Percentiles rank a stretch among this genome's conserved stretches.
Evolutionary conservation across 2,797 vertebrate species (phyloP).

Genomic region (Orestias chungarensis): DNA sequence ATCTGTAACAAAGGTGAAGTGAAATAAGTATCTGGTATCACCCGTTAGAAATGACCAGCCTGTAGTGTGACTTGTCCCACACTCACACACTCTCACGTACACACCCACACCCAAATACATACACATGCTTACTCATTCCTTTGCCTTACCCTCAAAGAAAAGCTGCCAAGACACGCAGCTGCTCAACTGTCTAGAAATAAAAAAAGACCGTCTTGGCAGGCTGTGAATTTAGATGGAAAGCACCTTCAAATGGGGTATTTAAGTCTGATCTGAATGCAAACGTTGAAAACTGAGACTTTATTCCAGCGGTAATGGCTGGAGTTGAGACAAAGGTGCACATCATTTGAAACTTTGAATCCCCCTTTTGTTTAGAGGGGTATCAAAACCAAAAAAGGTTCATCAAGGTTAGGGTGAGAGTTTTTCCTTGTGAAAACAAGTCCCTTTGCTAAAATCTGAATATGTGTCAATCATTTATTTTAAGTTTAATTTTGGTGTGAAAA

Average conservation of each 20-base stretch:
- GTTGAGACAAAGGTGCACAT: constrained; percentile 11
- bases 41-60: constrained; percentile 51
- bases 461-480: background rate
- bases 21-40: constrained; percentile 57
- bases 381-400: constrained; percentile 4
- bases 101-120: background rate
- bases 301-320: background rate
- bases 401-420: background rate
- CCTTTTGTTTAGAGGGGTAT: background rate
- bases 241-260: background rate
- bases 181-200: constrained; percentile 3
- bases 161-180: background rate
- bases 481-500: background rate
- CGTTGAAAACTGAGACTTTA: background rate
- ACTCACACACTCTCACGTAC: background rate
- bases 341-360: constrained; percentile 9
- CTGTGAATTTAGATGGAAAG: background rate
- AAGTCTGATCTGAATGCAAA: background rate
- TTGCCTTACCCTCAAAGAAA: constrained; percentile 10
- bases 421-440: background rate
- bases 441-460: background rate
- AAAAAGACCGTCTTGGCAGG: constrained; percentile 3
- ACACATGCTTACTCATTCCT: background rate
- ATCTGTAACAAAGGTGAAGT: constrained; percentile 57
- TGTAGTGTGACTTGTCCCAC: constrained; percentile 43